Base-by-base conservation (phyloP, 1,140 invertebrate genomes). In the Chrysopa pallens region DNA sequence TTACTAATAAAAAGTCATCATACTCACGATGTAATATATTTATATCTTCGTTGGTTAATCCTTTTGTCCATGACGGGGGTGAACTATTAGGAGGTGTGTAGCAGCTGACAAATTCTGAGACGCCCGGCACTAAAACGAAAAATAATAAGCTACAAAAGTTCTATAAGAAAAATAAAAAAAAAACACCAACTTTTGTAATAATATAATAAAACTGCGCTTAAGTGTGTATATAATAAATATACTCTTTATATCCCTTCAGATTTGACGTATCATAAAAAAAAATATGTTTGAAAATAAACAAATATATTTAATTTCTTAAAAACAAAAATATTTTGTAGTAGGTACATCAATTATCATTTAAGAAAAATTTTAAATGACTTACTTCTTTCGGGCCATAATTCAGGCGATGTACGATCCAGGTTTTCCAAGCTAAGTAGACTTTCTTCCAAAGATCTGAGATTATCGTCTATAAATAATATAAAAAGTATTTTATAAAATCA, bases 301-400 rank as follows among this genome's bases (percentile, higher is more conserved):
- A 23, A 23, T 23, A 23, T 23, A 23, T 23, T 23, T 23, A 2
- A 3, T 23, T 23, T 23, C 17, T 5, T 3, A 23, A 23, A 23
- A n/a, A n/a, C n/a, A 23, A 23, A 23, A 23, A 3, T 23, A 23
- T 23, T 23, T 23, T 23, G 17, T 23, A 23, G 17, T 23, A 23
- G 17, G 17, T 23, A 5, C 5, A 23, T 2, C 2, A 23, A 23
- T 23, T 23, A 3, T 23, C 2, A 23, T 23, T 23, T 13, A 42
- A 11, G 11, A 45, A 43, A 8, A n/a, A 11, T 13, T 8, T 29
- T 39, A 39, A 51, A 49, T 45, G 44, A 66, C 73, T 78, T 72
- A 91, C 87, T 85, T 69, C 85, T 81, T 64, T 92, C 87, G 36
- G 90, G 89, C 89, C 89, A 95, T 53, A 93, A 60, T 55, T 93